Evolutionary conservation across 2,797 vertebrate species (phyloP).

Genomic region (Euthynnus affinis): DNA sequence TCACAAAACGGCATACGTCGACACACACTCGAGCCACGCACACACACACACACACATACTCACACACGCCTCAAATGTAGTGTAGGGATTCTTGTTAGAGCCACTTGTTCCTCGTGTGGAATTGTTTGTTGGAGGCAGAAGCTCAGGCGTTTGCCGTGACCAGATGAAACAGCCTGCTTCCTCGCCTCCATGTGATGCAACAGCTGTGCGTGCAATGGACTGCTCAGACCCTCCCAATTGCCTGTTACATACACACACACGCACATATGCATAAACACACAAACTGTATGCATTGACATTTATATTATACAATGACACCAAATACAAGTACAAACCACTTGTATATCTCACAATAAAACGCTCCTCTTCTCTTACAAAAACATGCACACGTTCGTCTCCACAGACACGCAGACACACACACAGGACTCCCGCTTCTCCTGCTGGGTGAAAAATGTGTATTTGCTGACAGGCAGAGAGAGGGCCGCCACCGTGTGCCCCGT

Average conservation of each 20-base stretch:
- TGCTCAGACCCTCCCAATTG: slow-evolving; percentile 6
- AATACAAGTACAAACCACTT: slow-evolving; percentile 37
- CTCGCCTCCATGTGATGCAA: slow-evolving; percentile 52
- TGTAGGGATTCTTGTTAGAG: slow-evolving; percentile 62
- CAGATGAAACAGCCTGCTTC: slow-evolving; percentile 50
- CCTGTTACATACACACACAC: not conserved
- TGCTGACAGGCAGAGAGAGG: slow-evolving; percentile 90
- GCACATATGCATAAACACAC: slow-evolving; percentile 4
- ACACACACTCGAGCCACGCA: not conserved
- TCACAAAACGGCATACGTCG: not conserved
- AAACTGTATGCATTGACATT: not conserved
- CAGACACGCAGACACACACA: slow-evolving; percentile 38
- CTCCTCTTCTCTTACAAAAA: slow-evolving; percentile 35
- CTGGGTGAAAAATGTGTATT: slow-evolving; percentile 94
- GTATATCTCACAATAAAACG: slow-evolving; percentile 20
- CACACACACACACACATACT: not conserved
- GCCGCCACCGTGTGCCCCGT: slow-evolving; percentile 83
- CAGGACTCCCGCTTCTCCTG: slow-evolving; percentile 87
- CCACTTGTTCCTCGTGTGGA: slow-evolving; percentile 62
- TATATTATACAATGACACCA: slow-evolving; percentile 18
- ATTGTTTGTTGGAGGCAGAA: slow-evolving; percentile 58
- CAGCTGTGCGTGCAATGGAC: slow-evolving; percentile 52
- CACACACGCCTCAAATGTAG: slow-evolving; percentile 3
- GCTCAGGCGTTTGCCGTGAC: slow-evolving; percentile 43
- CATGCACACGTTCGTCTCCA: slow-evolving; percentile 32